These are phyloP conservation scores for Cladopsammia gracilis DNA, from an alignment of 64 coral and sea anemone species.

Conservation along the genomic window DNA sequence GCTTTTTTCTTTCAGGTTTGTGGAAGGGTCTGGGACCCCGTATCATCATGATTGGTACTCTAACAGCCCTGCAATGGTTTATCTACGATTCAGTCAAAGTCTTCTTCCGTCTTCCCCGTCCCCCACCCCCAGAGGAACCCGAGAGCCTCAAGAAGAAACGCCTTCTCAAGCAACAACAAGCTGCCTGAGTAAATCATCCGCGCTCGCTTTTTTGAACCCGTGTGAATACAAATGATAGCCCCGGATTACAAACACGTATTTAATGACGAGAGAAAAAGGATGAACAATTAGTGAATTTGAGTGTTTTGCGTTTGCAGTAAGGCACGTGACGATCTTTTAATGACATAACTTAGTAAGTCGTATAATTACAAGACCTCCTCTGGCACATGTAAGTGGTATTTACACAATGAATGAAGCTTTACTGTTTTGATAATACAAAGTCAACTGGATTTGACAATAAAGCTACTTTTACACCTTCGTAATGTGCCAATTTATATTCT, in stretches of 20 bases:
- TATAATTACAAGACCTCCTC: not conserved
- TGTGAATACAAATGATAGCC: conserved; percentile 5
- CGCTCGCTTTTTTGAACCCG: not conserved
- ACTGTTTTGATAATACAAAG: not conserved
- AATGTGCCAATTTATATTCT: no score
- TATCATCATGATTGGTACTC: conserved; percentile 99
- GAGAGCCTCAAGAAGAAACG: conserved; percentile 92
- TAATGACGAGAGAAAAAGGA: not conserved
- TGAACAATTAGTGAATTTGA: not conserved
- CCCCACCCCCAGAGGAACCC: conserved; percentile 97
- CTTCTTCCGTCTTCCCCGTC: conserved; percentile 96
- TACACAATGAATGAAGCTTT: conserved; percentile 1
- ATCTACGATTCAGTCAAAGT: conserved; percentile 99
- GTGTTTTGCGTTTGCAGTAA: not conserved
- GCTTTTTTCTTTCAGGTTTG: conserved; percentile 31
- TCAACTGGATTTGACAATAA: conserved; percentile 61
- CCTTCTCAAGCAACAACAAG: conserved; percentile 67
- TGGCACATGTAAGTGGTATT: not conserved
- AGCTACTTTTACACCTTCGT: conserved; percentile 31
- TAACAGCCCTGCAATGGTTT: conserved; percentile 98
- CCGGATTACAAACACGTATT: conserved; percentile 14
- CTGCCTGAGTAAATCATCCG: conserved; percentile 22
- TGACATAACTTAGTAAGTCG: not conserved
- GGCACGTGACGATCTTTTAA: not conserved
- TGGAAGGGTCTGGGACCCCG: conserved; percentile 98